Evolutionary conservation across 1,140 invertebrate genomes (phyloP).

Genomic region (Sinella curviseta): DNA sequence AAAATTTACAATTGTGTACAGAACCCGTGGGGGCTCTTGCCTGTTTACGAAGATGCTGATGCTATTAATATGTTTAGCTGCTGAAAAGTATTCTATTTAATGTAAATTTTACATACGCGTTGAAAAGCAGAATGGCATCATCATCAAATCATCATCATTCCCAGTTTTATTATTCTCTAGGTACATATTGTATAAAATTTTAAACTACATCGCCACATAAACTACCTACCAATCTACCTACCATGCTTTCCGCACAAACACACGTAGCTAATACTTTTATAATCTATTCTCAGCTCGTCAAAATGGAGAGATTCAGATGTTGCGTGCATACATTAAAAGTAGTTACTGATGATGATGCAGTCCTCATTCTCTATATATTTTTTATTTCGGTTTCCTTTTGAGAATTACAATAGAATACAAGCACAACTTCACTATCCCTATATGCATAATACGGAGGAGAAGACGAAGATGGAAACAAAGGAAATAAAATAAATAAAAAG

Average conservation of each 20-base stretch:
- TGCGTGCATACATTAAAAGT: constrained; percentile 19
- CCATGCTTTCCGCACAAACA: too few species aligned
- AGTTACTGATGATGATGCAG: too few species aligned
- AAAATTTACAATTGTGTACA: constrained; percentile 1
- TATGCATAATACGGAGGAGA: too few species aligned
- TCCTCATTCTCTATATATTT: neutral
- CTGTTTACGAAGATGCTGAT: neutral
- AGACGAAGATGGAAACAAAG: constrained; percentile 16
- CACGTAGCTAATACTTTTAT: too few species aligned
- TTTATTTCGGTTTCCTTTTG: constrained; percentile 8
- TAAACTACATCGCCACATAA: neutral
- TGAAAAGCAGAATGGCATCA: neutral
- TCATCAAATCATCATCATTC: neutral
- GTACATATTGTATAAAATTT: too few species aligned
- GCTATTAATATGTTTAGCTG: neutral
- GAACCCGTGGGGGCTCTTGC: neutral
- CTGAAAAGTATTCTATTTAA: neutral
- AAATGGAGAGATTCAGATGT: neutral
- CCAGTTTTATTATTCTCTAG: neutral
- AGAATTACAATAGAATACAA: neutral
- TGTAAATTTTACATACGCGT: neutral
- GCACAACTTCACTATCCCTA: too few species aligned
- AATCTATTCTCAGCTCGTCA: neutral
- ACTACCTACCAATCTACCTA: neutral
- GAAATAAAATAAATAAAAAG: neutral